These are phyloP conservation scores for Oreonectes daqikongensis DNA, from an alignment of 2,797 vertebrate genomes.

Conservation along the genomic window DNA sequence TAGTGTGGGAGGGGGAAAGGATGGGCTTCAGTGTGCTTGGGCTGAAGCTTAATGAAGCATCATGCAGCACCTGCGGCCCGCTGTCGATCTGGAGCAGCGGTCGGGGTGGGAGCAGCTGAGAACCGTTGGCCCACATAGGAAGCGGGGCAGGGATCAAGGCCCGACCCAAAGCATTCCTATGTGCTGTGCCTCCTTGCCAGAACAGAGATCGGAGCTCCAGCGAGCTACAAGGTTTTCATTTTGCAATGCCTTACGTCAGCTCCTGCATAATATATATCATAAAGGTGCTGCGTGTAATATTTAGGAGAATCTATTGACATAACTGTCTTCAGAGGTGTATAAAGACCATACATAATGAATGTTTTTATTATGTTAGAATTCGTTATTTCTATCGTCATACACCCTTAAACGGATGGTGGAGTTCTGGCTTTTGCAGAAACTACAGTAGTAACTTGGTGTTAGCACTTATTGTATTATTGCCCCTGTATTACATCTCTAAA, in stretches of 20 bases:
- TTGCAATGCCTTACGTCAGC: conserved; percentile 46
- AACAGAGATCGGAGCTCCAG: not conserved
- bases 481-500: too few species aligned
- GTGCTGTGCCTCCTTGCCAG: conserved; percentile 14
- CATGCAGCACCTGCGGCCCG: conserved; percentile 59
- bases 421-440: too few species aligned
- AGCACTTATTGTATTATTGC: too few species aligned
- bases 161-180: conserved; percentile 4
- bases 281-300: too few species aligned
- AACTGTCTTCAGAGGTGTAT: too few species aligned
- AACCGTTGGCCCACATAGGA: conserved; percentile 13
- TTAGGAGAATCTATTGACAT: too few species aligned
- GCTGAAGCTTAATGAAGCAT: conserved; percentile 57
- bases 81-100: conserved; percentile 37
- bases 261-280: conserved; percentile 41
- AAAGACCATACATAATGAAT: too few species aligned
- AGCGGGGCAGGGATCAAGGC: conserved; percentile 32
- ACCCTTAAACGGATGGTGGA: too few species aligned
- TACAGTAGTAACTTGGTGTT: too few species aligned
- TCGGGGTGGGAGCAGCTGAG: conserved; percentile 37
- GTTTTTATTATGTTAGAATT: too few species aligned
- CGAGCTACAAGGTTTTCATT: too few species aligned
- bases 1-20: not conserved
- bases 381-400: too few species aligned
- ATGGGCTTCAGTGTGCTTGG: conserved; percentile 32